Percentiles rank a stretch among this genome's conserved stretches.
These are phyloP conservation scores for Drosophila parvula DNA, from an alignment of 1,140 invertebrate genomes.

Conservation along the genomic window DNA sequence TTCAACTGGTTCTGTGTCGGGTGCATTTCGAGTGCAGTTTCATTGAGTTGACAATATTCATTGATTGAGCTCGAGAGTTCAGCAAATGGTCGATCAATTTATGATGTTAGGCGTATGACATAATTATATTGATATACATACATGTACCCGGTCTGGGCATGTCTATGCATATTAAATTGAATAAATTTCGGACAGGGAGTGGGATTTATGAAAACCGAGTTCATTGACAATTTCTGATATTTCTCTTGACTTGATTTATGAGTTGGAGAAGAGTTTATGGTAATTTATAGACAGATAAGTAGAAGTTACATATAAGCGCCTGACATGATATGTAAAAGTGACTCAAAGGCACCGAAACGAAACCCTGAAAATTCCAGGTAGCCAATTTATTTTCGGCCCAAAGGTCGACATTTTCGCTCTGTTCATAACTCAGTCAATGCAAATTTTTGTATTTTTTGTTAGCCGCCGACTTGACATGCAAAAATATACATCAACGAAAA, in stretches of 20 bases:
- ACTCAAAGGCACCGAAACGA: slow-evolving; percentile 29
- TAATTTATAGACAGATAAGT: background rate
- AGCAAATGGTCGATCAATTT: slow-evolving; percentile 35
- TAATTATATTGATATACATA: slow-evolving; percentile 34
- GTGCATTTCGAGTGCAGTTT: slow-evolving; percentile 53
- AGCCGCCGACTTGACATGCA: slow-evolving; percentile 19
- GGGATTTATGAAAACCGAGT: slow-evolving; percentile 10
- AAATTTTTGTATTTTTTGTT: slow-evolving; percentile 18
- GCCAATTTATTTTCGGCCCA: slow-evolving; percentile 20
- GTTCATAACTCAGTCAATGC: slow-evolving; percentile 40
- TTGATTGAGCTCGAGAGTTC: slow-evolving; percentile 44
- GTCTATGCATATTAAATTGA: slow-evolving; percentile 27
- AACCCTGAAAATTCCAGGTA: slow-evolving; percentile 10
- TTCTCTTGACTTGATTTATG: background rate
- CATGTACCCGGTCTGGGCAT: slow-evolving; percentile 5
- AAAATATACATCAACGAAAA: slow-evolving; percentile 40
- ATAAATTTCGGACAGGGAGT: background rate
- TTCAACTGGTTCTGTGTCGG: slow-evolving; percentile 41
- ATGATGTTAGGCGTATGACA: slow-evolving; percentile 30
- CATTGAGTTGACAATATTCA: slow-evolving; percentile 46
- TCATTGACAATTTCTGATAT: slow-evolving; percentile 9
- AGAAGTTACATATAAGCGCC: background rate
- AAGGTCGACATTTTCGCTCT: slow-evolving; percentile 24
- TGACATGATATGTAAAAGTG: slow-evolving; percentile 3
- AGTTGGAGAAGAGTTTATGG: background rate